Evolutionary conservation across 2,113 vertebrate species (phyloP).

Genomic region (Chiloscyllium plagiosum): DNA sequence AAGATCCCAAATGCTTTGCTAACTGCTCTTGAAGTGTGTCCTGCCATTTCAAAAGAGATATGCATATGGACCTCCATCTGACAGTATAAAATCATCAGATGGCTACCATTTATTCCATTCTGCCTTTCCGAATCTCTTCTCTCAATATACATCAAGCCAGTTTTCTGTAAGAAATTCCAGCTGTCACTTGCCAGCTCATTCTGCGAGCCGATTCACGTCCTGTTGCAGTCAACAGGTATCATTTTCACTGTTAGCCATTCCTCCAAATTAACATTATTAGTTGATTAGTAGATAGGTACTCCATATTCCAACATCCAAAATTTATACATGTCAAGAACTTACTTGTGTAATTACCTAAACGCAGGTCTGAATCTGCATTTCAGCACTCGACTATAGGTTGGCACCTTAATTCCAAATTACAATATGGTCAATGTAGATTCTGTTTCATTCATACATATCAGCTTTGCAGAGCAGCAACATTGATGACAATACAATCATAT

Average conservation of each 20-base stretch:
- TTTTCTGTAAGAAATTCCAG: not conserved
- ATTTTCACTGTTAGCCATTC: not conserved
- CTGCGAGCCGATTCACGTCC: not conserved
- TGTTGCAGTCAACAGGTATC: not conserved
- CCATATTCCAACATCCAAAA: not conserved
- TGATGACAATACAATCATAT: not conserved
- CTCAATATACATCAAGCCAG: not conserved
- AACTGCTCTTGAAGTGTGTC: no score
- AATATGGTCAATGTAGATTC: not conserved
- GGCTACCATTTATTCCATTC: not conserved
- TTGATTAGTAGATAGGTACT: not conserved
- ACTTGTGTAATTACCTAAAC: not conserved
- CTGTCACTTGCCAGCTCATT: not conserved
- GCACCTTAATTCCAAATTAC: not conserved
- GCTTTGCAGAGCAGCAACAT: not conserved
- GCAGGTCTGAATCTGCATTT: not conserved
- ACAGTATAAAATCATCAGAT: not conserved
- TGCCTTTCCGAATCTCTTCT: not conserved
- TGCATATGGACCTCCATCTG: not conserved
- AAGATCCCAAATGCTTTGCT: no score
- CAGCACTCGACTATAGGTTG: not conserved
- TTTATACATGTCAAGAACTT: not conserved
- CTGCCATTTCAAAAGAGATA: not conserved
- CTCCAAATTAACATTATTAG: not conserved
- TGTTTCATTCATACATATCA: not conserved